Evolutionary conservation across 2,113 vertebrate species (phyloP), one percentile per base, ranked within the genome.

Genomic region (Oreocharis arfaki): DNA sequence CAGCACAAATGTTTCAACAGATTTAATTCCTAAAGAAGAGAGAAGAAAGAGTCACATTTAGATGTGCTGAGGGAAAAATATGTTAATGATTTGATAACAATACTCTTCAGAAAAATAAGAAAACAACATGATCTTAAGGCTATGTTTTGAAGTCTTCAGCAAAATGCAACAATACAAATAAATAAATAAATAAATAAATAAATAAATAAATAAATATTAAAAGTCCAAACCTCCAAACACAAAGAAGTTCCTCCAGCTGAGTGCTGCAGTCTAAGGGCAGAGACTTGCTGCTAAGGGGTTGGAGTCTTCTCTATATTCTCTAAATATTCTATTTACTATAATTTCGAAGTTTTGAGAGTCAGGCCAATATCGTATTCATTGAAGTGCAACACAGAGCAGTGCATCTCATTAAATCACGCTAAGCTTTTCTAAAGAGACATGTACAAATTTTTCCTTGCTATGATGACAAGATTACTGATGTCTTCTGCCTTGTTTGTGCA

Each of bases 1-100:
- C 68, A 94, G 59, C 71, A 83, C 87, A 93, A 88, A 73, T 94
- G 63, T 80, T 93, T 94, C 56, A 95, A 79, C 65, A 91, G 77
- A 87, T 69, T 28, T 89, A 87, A 89, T 73, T 63, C 90, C 59
- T 80, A 46, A 80, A 87, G 70, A 75, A 26, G 23, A 76, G 46
- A 79, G 27, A 83, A 60, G 20, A 73, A 30, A 50, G 3, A 59
- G 44, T 57, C 14, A 13, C 61, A 84, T 59, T 56, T 78, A 79
- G 87, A 86, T 6, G 1, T 46, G 33, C 15, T 52, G 60, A 63
- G 9, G 33, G 15, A 46, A 90, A 85, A 71, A 46, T 3, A 8
- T 30, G 11, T 32, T 68, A 56, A 64, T 59, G 23, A 86, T 86
- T 46, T 49, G 7, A 46, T 69, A 94, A 68, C 35, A 87, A 39